Evolutionary conservation across 2,888 invertebrate species (phyloP).

Genomic region (Morpho achilles): DNA sequence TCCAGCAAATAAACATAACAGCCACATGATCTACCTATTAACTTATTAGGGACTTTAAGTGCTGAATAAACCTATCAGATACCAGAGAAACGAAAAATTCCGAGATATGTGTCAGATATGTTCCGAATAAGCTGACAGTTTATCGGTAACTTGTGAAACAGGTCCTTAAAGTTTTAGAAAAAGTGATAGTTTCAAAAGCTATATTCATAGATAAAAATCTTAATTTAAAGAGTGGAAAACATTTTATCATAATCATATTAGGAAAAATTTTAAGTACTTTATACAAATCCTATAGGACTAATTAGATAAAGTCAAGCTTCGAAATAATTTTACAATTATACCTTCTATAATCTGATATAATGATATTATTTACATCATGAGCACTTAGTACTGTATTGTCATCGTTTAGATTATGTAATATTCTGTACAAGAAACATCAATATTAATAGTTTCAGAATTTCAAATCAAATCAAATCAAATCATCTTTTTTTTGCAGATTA

Average conservation of each 20-base stretch:
- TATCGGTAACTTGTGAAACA: too few species aligned
- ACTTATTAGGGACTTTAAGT: too few species aligned
- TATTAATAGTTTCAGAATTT: not conserved
- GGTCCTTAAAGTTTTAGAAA: constrained; percentile 19
- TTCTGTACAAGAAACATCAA: constrained; percentile 17
- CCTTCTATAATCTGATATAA: constrained; percentile 10
- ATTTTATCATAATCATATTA: constrained; percentile 5
- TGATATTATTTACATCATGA: constrained; percentile 56
- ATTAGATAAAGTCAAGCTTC: not conserved
- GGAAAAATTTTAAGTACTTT: constrained; percentile 14
- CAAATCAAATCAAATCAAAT: too few species aligned
- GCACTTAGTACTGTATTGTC: constrained; percentile 66
- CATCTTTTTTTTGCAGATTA: too few species aligned
- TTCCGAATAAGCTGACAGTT: too few species aligned
- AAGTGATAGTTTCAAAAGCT: constrained; percentile 22
- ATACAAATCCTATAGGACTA: constrained; percentile 12
- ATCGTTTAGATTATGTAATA: constrained; percentile 31
- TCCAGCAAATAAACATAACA: too few species aligned
- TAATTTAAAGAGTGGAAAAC: constrained; percentile 17
- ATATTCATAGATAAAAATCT: constrained; percentile 18
- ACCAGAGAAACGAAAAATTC: not conserved
- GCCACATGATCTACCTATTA: too few species aligned
- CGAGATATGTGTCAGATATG: not conserved
- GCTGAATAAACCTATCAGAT: too few species aligned
- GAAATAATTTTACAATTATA: constrained; percentile 7